phyloP scores from a whole-genome alignment of 2,797 vertebrate species.

The Sylvia borin region DNA sequence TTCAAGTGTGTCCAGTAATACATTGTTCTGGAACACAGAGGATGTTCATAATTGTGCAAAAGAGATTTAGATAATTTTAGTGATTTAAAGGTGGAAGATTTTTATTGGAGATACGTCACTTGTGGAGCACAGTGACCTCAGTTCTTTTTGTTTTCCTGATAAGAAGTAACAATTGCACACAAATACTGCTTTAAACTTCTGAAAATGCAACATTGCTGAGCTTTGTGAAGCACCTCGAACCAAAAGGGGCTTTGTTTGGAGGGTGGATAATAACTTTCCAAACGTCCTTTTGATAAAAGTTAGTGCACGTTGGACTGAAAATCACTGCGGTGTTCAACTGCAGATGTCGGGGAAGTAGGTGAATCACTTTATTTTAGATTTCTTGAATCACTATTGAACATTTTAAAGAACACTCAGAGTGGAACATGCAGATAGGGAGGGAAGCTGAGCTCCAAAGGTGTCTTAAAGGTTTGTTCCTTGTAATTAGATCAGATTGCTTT shows the following conservation, averaged over 20 bases:
- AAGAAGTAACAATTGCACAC: neutral
- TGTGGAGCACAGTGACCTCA: neutral
- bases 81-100: neutral
- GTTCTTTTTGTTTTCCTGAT: neutral
- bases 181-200: neutral
- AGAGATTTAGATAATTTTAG: neutral
- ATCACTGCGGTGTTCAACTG: neutral
- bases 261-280: neutral
- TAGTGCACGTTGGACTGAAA: neutral
- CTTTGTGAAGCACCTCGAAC: neutral
- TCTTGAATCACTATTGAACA: neutral
- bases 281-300: neutral
- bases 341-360: neutral
- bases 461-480: neutral
- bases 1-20: neutral
- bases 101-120: neutral
- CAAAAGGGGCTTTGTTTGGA: neutral
- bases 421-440: neutral
- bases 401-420: neutral
- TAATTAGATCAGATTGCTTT: neutral
- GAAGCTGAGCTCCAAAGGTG: neutral
- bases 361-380: neutral
- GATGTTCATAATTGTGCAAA: neutral
- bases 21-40: fast-evolving
- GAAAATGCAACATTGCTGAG: neutral